Conservation (phyloP, 35 echinoderm and acorn worm species). For the Apostichopus californicus region DNA sequence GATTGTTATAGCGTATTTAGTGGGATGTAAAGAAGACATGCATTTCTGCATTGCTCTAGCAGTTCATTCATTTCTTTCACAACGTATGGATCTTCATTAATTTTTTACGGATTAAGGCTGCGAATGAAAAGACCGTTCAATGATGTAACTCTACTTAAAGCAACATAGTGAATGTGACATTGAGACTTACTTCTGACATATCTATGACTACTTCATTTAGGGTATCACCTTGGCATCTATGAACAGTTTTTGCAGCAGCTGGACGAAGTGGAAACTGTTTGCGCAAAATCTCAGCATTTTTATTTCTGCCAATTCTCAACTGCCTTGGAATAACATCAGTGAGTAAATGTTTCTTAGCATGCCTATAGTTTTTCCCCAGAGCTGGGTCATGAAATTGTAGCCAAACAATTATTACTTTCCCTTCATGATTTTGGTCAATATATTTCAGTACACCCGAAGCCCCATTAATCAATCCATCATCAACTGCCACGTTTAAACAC, state of each 20-base stretch:
- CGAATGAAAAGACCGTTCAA: conserved; percentile 9
- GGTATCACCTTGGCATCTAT: conserved; percentile 60
- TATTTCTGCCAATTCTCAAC: conserved; percentile 17
- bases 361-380: conserved; percentile 7
- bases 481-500: conserved; percentile 28
- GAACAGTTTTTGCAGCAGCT: conserved; percentile 53
- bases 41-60: neutral
- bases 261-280: conserved; percentile 53
- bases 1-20: neutral
- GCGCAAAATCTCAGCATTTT: conserved; percentile 2
- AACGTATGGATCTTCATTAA: neutral
- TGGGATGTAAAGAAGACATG: neutral
- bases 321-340: neutral
- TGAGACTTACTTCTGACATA: conserved; percentile 7
- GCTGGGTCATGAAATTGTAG: conserved; percentile 40
- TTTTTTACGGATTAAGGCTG: conserved; percentile 3
- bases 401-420: neutral
- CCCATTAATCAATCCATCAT: conserved; percentile 56
- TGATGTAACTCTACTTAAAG: conserved; percentile 47
- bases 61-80: conserved; percentile 30
- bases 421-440: neutral
- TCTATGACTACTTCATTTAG: conserved; percentile 36
- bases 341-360: conserved; percentile 41
- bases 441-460: conserved; percentile 30
- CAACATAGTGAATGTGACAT: conserved; percentile 25